Conservation (phyloP, 2,888 invertebrate genomes). For the Aphidoletes aphidimyza region DNA sequence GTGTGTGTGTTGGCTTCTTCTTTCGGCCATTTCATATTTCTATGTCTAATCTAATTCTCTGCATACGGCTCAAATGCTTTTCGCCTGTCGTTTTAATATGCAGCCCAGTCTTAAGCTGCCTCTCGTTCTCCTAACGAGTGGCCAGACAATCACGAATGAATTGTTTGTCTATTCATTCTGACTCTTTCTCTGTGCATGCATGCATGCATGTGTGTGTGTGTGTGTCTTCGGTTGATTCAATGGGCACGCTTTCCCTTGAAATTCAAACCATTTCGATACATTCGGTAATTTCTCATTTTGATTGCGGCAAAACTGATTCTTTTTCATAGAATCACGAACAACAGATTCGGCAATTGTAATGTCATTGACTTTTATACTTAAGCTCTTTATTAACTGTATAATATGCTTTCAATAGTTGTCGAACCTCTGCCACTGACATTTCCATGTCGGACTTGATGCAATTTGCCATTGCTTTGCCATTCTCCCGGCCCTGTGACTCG, state of each 20-base stretch:
- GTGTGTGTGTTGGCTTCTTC: constrained; percentile 31
- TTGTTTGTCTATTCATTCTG: too few species aligned
- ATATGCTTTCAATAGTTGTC: background rate
- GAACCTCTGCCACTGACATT: constrained; percentile 10
- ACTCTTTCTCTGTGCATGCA: too few species aligned
- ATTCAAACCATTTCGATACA: background rate
- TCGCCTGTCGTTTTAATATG: background rate
- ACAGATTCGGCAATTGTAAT: background rate
- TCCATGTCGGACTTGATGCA: too few species aligned
- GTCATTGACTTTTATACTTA: background rate
- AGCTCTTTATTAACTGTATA: constrained; percentile 8
- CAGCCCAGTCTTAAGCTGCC: too few species aligned
- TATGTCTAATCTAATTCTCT: constrained; percentile 27
- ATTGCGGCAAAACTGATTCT: background rate
- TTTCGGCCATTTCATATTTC: constrained; percentile 45
- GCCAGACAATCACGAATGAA: too few species aligned
- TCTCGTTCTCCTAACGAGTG: too few species aligned
- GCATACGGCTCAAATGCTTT: background rate
- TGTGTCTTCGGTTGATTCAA: too few species aligned
- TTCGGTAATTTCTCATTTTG: constrained; percentile 18
- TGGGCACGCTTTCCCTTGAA: background rate
- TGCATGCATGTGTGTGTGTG: too few species aligned
- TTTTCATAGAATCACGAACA: background rate
- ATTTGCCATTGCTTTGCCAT: too few species aligned
- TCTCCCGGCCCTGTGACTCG: too few species aligned